Conservation (phyloP, 2,888 invertebrate genomes). For the Odontothrips loti region DNA sequence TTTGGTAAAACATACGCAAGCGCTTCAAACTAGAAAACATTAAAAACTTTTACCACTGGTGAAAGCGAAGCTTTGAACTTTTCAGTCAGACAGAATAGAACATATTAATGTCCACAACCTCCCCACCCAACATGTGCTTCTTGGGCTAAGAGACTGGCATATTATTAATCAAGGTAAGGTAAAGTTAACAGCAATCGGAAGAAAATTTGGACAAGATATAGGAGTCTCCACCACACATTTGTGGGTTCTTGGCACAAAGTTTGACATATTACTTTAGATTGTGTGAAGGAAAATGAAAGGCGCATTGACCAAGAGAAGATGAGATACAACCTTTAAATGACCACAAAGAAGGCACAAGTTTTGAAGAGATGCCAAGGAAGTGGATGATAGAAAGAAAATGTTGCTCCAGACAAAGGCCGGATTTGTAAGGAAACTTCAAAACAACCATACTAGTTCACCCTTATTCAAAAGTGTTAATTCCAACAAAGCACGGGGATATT, state of each 20-base stretch:
- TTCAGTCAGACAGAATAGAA: neutral
- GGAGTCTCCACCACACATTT: neutral
- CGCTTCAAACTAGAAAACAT: neutral
- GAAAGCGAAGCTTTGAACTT: neutral
- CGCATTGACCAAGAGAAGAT: too few species aligned
- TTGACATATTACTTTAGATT: too few species aligned
- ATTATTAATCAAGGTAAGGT: neutral
- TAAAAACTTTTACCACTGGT: conserved; percentile 21
- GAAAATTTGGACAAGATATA: neutral
- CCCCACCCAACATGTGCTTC: conserved; percentile 19
- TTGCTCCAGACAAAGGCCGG: neutral
- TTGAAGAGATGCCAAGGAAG: too few species aligned
- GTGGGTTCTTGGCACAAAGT: too few species aligned
- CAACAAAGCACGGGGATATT: too few species aligned
- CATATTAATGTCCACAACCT: neutral
- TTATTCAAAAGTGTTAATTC: too few species aligned
- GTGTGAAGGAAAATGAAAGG: neutral
- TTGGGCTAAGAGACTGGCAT: neutral
- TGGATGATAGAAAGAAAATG: neutral
- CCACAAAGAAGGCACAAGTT: neutral
- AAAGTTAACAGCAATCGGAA: neutral
- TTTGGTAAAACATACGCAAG: conserved; percentile 16
- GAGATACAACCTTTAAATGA: neutral
- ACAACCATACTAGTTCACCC: too few species aligned
- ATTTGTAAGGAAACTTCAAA: too few species aligned